Evolutionary conservation across 37 sponge, comb jelly and placozoan species (phyloP).

Genomic region (Aplysina aerophoba): DNA sequence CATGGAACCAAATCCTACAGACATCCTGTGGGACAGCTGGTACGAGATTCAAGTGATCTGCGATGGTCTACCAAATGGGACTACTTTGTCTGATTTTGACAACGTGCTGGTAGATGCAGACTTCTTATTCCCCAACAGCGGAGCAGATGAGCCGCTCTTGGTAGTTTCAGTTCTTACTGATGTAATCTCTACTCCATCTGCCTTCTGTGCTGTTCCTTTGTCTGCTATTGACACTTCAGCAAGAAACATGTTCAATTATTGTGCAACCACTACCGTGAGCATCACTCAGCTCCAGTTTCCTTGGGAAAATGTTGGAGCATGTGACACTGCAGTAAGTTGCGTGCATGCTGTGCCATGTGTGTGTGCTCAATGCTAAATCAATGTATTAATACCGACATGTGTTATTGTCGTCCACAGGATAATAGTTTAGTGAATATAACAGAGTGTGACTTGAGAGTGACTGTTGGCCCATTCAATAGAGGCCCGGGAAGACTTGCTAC

Average conservation of each 20-base stretch:
- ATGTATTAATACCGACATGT: too few species aligned
- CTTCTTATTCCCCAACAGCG: neutral
- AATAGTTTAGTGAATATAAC: neutral
- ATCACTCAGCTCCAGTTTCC: too few species aligned
- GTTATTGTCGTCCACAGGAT: neutral
- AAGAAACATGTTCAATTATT: neutral
- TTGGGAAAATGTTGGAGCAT: neutral
- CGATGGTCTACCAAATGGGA: too few species aligned
- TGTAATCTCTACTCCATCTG: neutral
- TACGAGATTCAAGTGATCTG: conserved; percentile 24
- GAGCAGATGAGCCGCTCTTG: neutral
- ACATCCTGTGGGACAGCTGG: conserved; percentile 23
- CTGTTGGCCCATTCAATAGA: neutral
- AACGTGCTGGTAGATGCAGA: neutral
- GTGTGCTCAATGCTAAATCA: neutral
- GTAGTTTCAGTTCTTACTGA: neutral
- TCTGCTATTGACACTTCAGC: neutral
- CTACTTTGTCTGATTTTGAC: neutral
- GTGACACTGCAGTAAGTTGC: neutral
- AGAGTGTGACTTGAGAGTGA: neutral
- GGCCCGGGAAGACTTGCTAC: conserved; percentile 3
- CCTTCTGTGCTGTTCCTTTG: neutral
- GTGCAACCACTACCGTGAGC: too few species aligned
- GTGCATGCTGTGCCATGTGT: neutral
- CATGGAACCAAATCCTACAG: too few species aligned